phyloP scores from a whole-genome alignment of 2,888 invertebrate species.

The Synanthedon myopaeformis region DNA sequence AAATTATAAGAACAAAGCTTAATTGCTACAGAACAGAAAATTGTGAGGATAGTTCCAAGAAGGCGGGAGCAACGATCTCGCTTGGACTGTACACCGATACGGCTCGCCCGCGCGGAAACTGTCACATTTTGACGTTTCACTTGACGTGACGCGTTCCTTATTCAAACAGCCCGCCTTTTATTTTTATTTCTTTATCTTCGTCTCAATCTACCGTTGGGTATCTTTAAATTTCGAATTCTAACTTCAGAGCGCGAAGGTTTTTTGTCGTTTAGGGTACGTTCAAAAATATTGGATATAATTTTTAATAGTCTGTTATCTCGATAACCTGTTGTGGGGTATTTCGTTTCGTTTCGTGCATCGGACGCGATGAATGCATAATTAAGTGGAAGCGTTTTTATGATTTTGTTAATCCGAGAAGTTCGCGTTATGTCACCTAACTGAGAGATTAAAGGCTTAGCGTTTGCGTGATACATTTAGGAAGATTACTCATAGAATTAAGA shows the following conservation, averaged over 20 bases:
- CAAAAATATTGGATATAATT: slow-evolving; percentile 36
- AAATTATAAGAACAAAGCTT: slow-evolving; percentile 13
- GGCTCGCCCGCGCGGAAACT: slow-evolving; percentile 63
- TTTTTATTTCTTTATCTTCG: slow-evolving; percentile 56
- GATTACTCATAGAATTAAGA: not conserved
- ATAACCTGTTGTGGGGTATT: slow-evolving; percentile 64
- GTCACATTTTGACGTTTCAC: slow-evolving; percentile 67
- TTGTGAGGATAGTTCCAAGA: slow-evolving; percentile 49
- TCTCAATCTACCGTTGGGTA: slow-evolving; percentile 42
- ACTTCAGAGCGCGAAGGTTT: slow-evolving; percentile 34
- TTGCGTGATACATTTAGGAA: not conserved
- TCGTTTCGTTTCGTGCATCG: slow-evolving; percentile 48
- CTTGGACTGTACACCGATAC: slow-evolving; percentile 5
- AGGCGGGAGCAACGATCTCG: slow-evolving; percentile 45
- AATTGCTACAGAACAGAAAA: slow-evolving; percentile 18
- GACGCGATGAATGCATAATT: slow-evolving; percentile 66
- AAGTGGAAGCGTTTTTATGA: slow-evolving; percentile 58
- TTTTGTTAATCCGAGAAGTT: slow-evolving; percentile 39
- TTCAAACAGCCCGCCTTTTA: slow-evolving; percentile 63
- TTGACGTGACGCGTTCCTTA: slow-evolving; percentile 63
- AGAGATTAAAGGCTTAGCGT: not conserved
- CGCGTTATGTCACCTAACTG: slow-evolving; percentile 12
- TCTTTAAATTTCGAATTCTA: slow-evolving; percentile 29
- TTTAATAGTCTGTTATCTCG: slow-evolving; percentile 58
- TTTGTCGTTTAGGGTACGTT: slow-evolving; percentile 23